A percentile compares a stretch with the other conserved stretches of the same genome.
Evolutionary conservation across 1,140 invertebrate genomes (phyloP).

Genomic region (Drosophila sechellia): DNA sequence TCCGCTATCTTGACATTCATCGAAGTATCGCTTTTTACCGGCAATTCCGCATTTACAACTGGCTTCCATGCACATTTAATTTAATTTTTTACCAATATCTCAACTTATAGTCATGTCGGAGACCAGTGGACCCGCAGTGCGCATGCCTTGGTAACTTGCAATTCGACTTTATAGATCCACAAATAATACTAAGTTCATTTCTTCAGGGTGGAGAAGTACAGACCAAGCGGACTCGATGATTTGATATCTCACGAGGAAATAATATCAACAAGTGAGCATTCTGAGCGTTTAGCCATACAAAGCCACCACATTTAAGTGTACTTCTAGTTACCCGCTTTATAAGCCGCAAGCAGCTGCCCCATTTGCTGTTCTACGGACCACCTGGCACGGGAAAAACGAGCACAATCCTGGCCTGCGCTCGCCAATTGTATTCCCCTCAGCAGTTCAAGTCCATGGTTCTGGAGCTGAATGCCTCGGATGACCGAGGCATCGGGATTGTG

Average conservation of each 20-base stretch:
- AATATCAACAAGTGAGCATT: constrained; percentile 94
- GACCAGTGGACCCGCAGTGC: constrained; percentile 50
- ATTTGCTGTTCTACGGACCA: constrained; percentile 99
- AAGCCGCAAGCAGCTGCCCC: constrained; percentile 95
- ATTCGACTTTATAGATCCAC: not conserved
- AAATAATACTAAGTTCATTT: not conserved
- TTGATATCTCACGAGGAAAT: constrained; percentile 99
- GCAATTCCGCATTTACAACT: constrained; percentile 6
- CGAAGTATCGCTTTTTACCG: constrained; percentile 25
- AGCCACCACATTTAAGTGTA: not conserved
- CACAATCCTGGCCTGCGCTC: constrained; percentile 98
- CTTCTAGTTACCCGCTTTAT: constrained; percentile 96
- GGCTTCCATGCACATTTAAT: not conserved
- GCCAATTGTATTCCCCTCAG: constrained; percentile 94
- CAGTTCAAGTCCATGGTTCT: constrained; percentile 90
- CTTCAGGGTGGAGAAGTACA: constrained; percentile 98
- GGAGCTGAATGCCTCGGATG: constrained; percentile 99
- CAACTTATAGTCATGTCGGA: constrained; percentile 47
- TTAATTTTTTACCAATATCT: not conserved
- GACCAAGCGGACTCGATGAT: constrained; percentile 95
- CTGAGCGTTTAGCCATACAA: not conserved
- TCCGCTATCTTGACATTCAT: constrained; percentile 26
- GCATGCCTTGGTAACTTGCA: constrained; percentile 68
- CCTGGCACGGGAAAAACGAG: constrained; percentile 99
- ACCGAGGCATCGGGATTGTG: constrained; percentile 98